Conservation (phyloP, 2,797 vertebrate genomes). For the Petrocephalus schoutedeni region DNA sequence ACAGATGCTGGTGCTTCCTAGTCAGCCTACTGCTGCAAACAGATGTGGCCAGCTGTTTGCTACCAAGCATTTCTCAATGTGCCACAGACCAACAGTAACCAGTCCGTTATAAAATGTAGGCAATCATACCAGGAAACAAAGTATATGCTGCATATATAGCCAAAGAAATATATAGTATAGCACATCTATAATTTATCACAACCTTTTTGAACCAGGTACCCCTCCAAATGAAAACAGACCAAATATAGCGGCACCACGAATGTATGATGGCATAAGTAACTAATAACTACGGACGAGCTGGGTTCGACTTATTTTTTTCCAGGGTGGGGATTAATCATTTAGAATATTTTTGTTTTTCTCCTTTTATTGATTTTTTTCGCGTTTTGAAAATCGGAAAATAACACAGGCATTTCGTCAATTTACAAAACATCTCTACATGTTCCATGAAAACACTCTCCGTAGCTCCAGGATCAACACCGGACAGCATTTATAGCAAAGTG, state of each 20-base stretch:
- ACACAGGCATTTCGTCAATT: not conserved
- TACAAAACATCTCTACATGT: not conserved
- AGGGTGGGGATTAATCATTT: not conserved
- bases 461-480: not conserved
- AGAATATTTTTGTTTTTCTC: not conserved
- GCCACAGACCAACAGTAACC: not conserved
- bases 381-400: not conserved
- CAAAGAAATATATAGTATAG: not conserved
- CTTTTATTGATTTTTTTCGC: not conserved
- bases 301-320: not conserved
- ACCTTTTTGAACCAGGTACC: not conserved
- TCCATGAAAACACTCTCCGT: not conserved
- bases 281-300: not conserved
- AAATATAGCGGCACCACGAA: not conserved
- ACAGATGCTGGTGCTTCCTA: not conserved
- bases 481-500: not conserved
- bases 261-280: not conserved
- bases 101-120: not conserved
- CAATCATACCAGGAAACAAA: not conserved
- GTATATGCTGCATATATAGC: not conserved
- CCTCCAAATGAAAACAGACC: not conserved
- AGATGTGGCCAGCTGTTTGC: conserved; percentile 8
- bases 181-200: not conserved
- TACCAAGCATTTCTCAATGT: not conserved
- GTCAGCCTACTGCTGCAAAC: not conserved